Evolutionary conservation across 2,888 invertebrate species (phyloP), one percentile per base, ranked within the genome.

Genomic region (Lycia hirtaria): DNA sequence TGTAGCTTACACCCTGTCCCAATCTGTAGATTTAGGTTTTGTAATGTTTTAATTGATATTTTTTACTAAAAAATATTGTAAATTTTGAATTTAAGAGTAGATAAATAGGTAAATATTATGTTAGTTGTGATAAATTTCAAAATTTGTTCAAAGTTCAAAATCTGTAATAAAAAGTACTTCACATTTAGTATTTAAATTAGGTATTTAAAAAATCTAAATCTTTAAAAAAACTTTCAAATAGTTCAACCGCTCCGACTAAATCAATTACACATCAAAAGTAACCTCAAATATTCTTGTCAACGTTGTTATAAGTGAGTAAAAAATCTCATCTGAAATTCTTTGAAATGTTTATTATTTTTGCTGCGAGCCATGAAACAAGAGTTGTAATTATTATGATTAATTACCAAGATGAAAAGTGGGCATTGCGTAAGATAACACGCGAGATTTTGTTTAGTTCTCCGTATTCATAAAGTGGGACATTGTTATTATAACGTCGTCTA

Each of bases 311-410:
- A 62, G 67, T 69, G 56, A 56, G n/a, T n/a, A n/a, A 52, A 38
- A 51, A 53, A 52, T 35, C 48, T 52, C 22, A 58, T 68, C 62
- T 66, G 58, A 69, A 68, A 73, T 76, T 73, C 75, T 68, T 57
- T 51, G 75, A 76, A 76, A 55, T 44, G 50, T 52, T 58, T 68
- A 72, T 71, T 62, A 62, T 60, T 56, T 59, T 59, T 57, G 38
- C 56, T 49, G 48, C 53, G 57, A 60, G 62, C 56, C 56, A 35
- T 55, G 47, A 52, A 64, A 61, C 66, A 63, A 57, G 67, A 44
- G 61, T 60, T 69, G 62, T 66, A 69, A 74, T 71, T 56, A 68
- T 59, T 66, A 65, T 75, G 75, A 76, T 76, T 75, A 62, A 74
- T 76, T 71, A 65, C 69, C 35, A 49, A 70, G 62, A 67, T 68